Evolutionary conservation across 1,140 invertebrate species (phyloP).

Genomic region (Cyrtorhinus lividipennis): DNA sequence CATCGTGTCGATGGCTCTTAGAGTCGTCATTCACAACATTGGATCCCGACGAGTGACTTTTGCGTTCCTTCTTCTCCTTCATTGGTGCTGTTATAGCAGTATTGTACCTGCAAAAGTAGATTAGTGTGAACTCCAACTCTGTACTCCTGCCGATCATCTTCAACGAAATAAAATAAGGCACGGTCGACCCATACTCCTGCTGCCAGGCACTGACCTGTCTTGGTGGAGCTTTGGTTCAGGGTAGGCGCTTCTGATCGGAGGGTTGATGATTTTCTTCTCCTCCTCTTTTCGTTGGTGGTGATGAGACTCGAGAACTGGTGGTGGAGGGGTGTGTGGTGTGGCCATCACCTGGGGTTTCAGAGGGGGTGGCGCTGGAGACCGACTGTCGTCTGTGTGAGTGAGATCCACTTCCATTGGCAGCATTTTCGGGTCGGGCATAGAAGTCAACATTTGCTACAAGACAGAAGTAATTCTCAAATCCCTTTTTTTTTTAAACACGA

Average conservation of each 20-base stretch:
- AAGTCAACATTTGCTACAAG: too few relatives aligned
- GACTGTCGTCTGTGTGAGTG: constrained; percentile 13
- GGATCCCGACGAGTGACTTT: not conserved
- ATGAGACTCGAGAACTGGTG: not conserved
- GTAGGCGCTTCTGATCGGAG: not conserved
- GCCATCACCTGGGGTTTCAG: not conserved
- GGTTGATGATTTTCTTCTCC: not conserved
- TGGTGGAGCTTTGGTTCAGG: not conserved
- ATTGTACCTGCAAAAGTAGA: not conserved
- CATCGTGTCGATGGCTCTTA: not conserved
- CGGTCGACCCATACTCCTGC: not conserved
- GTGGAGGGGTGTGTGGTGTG: not conserved
- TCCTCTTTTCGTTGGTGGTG: not conserved
- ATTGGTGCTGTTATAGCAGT: not conserved
- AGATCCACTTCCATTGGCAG: constrained; percentile 17
- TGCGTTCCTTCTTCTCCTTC: not conserved
- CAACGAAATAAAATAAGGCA: too few relatives aligned
- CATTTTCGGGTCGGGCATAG: too few relatives aligned
- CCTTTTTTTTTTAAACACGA: too few relatives aligned
- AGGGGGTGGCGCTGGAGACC: constrained; percentile 2
- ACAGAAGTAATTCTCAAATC: too few relatives aligned
- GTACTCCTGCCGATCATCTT: too few relatives aligned
- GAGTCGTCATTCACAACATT: not conserved
- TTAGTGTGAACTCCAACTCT: too few relatives aligned
- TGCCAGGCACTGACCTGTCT: not conserved